phyloP scores from a whole-genome alignment of 2,888 invertebrate genomes.

The Eupithecia exiguata region DNA sequence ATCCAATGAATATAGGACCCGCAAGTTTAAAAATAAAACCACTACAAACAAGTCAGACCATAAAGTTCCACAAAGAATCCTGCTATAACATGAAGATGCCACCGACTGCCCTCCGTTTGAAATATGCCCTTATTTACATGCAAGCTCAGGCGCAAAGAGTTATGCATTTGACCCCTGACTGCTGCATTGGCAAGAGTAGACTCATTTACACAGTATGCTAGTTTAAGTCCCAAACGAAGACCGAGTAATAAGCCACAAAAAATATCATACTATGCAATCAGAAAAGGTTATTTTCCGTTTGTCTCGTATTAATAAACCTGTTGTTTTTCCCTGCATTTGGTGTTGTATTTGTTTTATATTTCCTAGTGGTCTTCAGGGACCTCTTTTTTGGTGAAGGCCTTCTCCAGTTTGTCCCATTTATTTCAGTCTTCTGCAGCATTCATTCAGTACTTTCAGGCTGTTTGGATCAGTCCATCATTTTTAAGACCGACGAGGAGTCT shows the following conservation, averaged over 20 bases:
- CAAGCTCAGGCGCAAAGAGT: slow-evolving; percentile 61
- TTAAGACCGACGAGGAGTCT: no score
- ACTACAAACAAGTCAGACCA: not conserved
- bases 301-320: no score
- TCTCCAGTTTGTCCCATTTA: no score
- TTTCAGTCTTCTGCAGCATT: no score
- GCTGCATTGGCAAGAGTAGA: slow-evolving; percentile 31
- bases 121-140: slow-evolving; percentile 74
- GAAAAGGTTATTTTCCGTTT: not conserved
- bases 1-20: not conserved
- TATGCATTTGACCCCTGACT: slow-evolving; percentile 67
- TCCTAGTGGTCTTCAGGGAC: no score
- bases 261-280: not conserved
- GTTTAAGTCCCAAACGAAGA: not conserved
- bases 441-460: no score
- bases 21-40: not conserved
- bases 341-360: no score
- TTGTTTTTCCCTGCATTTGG: no score
- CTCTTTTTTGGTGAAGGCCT: no score
- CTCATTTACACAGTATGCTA: slow-evolving; percentile 11
- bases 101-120: slow-evolving; percentile 58
- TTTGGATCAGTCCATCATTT: no score
- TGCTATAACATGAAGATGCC: slow-evolving; percentile 50
- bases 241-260: not conserved
- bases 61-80: slow-evolving; percentile 18